Conservation (phyloP, 1,140 invertebrate genomes). For the Bombus huntii region DNA sequence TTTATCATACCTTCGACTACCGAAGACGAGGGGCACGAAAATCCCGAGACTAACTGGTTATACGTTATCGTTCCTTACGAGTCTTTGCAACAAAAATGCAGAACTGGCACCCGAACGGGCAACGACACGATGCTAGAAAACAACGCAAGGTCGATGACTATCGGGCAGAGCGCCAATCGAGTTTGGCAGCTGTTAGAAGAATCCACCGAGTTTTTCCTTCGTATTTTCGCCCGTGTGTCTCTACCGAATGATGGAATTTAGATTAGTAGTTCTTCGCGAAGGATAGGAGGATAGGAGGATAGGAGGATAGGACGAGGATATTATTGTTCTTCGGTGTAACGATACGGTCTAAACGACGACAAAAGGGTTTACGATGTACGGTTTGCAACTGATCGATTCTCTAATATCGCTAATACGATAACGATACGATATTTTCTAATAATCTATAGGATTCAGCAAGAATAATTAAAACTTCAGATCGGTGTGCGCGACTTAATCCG, state of each 20-base stretch:
- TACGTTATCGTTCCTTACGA: no score
- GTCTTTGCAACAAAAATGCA: background rate
- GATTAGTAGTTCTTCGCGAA: background rate
- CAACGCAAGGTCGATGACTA: background rate
- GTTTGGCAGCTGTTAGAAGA: background rate
- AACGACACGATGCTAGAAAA: background rate
- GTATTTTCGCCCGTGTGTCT: background rate
- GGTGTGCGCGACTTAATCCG: background rate
- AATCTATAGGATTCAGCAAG: background rate
- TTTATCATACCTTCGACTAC: no score
- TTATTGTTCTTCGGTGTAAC: no score
- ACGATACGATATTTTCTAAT: no score
- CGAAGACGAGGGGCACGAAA: no score
- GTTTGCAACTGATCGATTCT: no score
- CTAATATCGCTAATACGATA: rapidly evolving
- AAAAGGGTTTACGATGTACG: no score
- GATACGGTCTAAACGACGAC: no score
- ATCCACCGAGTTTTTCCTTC: background rate
- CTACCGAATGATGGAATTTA: background rate
- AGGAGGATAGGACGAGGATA: no score
- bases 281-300: no score
- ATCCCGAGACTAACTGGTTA: no score
- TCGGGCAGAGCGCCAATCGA: background rate
- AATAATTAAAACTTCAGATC: background rate
- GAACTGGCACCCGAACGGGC: background rate